Conservation (phyloP, 2,888 invertebrate species). For the Leptinotarsa haldemani region DNA sequence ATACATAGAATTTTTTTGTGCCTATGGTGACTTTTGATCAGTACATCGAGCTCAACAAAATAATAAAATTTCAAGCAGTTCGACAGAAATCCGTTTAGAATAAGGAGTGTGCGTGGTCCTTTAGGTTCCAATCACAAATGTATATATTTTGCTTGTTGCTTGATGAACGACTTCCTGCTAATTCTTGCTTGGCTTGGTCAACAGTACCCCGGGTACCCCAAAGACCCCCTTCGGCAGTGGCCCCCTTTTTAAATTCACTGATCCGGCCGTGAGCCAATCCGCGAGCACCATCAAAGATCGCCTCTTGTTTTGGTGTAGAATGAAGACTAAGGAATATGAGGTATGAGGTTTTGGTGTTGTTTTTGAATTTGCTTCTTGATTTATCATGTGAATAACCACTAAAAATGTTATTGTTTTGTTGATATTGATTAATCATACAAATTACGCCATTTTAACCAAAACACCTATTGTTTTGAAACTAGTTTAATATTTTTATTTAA, state of each 20-base stretch:
- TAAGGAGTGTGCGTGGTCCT: no score
- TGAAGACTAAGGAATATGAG: conserved; percentile 97
- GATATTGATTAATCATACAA: neutral
- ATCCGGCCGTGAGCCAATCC: conserved; percentile 89
- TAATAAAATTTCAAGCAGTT: no score
- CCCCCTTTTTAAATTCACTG: conserved; percentile 91
- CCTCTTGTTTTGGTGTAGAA: conserved; percentile 96
- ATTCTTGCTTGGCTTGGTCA: conserved; percentile 55
- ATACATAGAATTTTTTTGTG: no score
- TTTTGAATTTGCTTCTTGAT: conserved; percentile 2
- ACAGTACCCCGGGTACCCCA: conserved; percentile 81
- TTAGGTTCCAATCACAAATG: neutral
- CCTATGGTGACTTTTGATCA: no score
- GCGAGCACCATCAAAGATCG: conserved; percentile 96
- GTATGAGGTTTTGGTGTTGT: conserved; percentile 68
- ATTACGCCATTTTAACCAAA: neutral
- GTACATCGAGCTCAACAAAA: no score
- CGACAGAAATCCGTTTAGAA: no score
- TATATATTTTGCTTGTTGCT: conserved; percentile 38
- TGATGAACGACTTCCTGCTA: conserved; percentile 29
- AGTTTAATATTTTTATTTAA: no score
- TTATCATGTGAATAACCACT: neutral
- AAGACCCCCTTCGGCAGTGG: conserved; percentile 68
- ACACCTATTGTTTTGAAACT: neutral
- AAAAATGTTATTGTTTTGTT: neutral